phyloP scores from a whole-genome alignment of 2,113 vertebrate genomes.

The Syngnathus floridae region DNA sequence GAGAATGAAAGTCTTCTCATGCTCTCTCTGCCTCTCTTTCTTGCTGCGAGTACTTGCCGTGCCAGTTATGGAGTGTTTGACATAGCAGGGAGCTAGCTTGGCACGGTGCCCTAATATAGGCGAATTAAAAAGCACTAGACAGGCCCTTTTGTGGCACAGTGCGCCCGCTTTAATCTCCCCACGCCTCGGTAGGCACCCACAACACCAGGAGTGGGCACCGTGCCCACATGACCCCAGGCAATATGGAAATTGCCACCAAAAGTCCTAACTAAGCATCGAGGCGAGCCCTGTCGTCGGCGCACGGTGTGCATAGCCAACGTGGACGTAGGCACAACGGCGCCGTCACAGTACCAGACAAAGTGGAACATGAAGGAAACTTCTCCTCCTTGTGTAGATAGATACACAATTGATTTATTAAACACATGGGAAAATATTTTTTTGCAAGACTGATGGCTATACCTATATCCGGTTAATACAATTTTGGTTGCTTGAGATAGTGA shows the following conservation, averaged over 20 bases:
- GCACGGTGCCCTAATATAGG: slow-evolving; percentile 72
- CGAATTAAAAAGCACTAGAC: slow-evolving; percentile 78
- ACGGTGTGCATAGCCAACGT: slow-evolving; percentile 34
- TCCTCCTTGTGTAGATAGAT: neutral
- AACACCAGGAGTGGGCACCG: slow-evolving; percentile 65
- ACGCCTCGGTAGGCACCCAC: slow-evolving; percentile 66
- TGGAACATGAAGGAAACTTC: slow-evolving; percentile 39
- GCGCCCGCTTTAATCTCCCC: slow-evolving; percentile 73
- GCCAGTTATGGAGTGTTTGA: slow-evolving; percentile 68
- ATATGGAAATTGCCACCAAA: slow-evolving; percentile 72
- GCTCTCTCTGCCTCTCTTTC: slow-evolving; percentile 33
- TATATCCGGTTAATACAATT: neutral
- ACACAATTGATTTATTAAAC: neutral
- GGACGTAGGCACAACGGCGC: slow-evolving; percentile 32
- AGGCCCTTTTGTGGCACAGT: slow-evolving; percentile 71
- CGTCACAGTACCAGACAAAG: neutral
- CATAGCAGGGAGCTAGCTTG: slow-evolving; percentile 64
- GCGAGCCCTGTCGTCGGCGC: slow-evolving; percentile 49
- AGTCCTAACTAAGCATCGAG: slow-evolving; percentile 54
- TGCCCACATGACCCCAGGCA: slow-evolving; percentile 71
- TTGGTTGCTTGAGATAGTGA: neutral
- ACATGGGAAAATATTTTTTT: neutral
- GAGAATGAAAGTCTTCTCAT: slow-evolving; percentile 31
- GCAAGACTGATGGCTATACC: neutral
- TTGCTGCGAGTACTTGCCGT: slow-evolving; percentile 61